Base-by-base conservation (phyloP, 2,888 invertebrate genomes). In the Yponomeuta cagnagella region DNA sequence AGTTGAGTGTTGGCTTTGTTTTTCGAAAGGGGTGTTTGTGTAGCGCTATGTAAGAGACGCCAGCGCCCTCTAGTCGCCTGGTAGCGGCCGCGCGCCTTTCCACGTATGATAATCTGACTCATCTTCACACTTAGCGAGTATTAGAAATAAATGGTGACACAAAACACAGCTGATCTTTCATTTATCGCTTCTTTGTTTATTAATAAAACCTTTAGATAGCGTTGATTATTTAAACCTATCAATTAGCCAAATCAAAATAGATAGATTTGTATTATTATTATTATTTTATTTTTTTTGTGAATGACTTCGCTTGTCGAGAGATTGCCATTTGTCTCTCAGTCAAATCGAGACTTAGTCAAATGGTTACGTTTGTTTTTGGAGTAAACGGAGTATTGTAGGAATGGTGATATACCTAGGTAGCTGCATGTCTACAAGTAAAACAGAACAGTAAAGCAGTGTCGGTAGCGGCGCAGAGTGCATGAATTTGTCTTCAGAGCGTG, bases 101-200 rank as follows among this genome's bases (percentile, higher is more conserved):
- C 82, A 82, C 78, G 89, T 73, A 75, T 74, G 71, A 72, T 83
- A 69, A 80, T 88, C 87, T 87, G 88, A 85, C 87, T 90, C 90
- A 90, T 89, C 88, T 89, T 88, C 90, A 90, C 90, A 88, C 15
- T 90, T 90, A 90, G 83, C 79, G 81, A 86, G 82, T 86, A 82
- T 88, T 88, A 89, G 87, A 85, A 87, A 89, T 88, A 90, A 87
- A 89, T 87, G 89, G 87, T 90, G 86, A 90, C 63, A 68, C 83
- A 87, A 87, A 8, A 90, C 88, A 89, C 88, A 87, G 89, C 86
- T 81, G 90, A 83, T 90, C 85, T 91, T 91, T 91, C 88, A 91
- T 90, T 91, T 90, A 85, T 85, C 86, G 90, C 90, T 91, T 91
- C 80, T 77, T 76, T 79, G 4, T 78, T 74, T 75, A 87, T 69